Base-by-base conservation (phyloP, 2,113 vertebrate species). In the Varanus salvator region DNA sequence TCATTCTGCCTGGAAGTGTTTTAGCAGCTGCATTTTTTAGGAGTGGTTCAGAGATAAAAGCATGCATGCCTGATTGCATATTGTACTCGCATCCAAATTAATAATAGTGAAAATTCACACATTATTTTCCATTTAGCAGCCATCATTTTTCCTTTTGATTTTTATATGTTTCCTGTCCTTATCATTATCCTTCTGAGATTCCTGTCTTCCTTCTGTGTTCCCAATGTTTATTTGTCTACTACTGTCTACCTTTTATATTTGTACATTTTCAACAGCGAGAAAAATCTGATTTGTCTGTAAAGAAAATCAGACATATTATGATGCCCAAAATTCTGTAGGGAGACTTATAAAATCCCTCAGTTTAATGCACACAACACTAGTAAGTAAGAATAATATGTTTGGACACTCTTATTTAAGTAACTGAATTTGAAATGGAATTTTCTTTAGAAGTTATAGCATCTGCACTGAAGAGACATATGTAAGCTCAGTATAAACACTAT, bases 311-410 rank as follows among this genome's bases (percentile, higher is more conserved):
- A 17, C 23, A 48, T 78, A 77, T 75, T 87, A 9, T 80, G 52
- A 21, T 87, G 80, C 52, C 64, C 85, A 7, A 54, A 86, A 86
- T 77, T 83, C 84, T 77, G 25, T 25, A 90, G 21, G 94, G 87
- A 84, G 91, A 94, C 93, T 92, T 93, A 83, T 92, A 92, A 91
- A 64, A 93, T 94, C 54, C 64, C 34, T 66, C 83, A n/a, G 93
- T 52, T 83, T 80, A 90, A 86, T 54, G 93, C 57, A 60, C 14
- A 60, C 57, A 60, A 44, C 38, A 44, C 38, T 44, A 44, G 38
- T 44, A 44, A 81, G 86, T 91, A 91, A 95, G 27, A 78, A 93
- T n/a, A 74, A 34, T 93, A 95, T 96, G 95, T 95, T 93, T 93
- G 93, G 93, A 94, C 95, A 85, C 91, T 92, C 93, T 89, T 1